These are phyloP conservation scores for Tetramorium simillimum DNA, from an alignment of 1,140 invertebrate genomes.

Conservation along the genomic window DNA sequence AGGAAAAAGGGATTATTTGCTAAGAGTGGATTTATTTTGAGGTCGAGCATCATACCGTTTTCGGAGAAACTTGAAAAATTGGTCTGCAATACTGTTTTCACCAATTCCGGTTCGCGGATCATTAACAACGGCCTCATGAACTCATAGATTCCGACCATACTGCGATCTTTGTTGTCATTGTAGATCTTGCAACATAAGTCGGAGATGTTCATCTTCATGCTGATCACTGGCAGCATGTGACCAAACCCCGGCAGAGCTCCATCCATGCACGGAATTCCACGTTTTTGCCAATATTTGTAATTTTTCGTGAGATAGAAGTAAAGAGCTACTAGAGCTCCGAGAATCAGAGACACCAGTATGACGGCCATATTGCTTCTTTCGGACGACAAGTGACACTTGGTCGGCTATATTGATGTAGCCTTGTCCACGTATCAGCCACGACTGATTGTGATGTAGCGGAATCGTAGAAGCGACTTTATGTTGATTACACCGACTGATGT, in stretches of 20 bases:
- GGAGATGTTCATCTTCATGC: constrained; percentile 44
- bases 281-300: constrained; percentile 81
- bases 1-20: constrained; percentile 75
- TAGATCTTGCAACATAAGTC: constrained; percentile 67
- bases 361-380: constrained; percentile 69
- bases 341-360: neutral
- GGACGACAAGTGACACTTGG: neutral
- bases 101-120: constrained; percentile 76
- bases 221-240: constrained; percentile 66
- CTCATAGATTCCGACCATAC: constrained; percentile 75
- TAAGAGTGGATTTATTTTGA: constrained; percentile 61
- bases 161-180: constrained; percentile 26
- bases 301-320: constrained; percentile 32
- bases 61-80: constrained; percentile 74
- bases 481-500: neutral
- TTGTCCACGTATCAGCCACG: neutral
- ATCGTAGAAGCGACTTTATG: neutral
- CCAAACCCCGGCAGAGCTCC: constrained; percentile 71
- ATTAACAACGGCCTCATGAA: constrained; percentile 71
- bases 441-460: neutral
- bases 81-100: constrained; percentile 76
- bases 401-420: neutral
- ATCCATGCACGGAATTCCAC: constrained; percentile 80
- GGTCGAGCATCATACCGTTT: constrained; percentile 24
- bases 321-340: neutral